These are phyloP conservation scores for Sclerodermus sp. DNA, from an alignment of 2,888 invertebrate species.

Conservation along the genomic window DNA sequence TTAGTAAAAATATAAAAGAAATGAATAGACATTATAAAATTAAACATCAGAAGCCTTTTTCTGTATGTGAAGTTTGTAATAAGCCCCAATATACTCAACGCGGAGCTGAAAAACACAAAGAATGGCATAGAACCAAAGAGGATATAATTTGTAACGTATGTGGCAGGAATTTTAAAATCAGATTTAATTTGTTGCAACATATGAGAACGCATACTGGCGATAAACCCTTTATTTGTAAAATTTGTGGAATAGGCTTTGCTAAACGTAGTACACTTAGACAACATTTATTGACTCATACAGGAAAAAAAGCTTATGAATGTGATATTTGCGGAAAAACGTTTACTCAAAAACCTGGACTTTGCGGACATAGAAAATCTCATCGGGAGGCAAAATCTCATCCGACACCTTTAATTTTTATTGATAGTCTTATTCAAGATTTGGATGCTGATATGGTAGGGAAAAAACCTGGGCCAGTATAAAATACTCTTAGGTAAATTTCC, in stretches of 20 bases:
- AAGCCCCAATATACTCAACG: constrained; percentile 41
- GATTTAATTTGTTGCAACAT: constrained; percentile 56
- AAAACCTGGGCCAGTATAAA: too few species aligned
- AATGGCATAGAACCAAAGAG: constrained; percentile 36
- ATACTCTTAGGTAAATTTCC: too few species aligned
- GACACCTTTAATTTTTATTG: constrained; percentile 5
- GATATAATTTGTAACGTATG: constrained; percentile 57
- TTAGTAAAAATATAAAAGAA: constrained; percentile 45
- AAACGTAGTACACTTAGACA: constrained; percentile 33
- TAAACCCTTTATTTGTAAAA: constrained; percentile 52
- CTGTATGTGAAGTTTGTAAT: constrained; percentile 42
- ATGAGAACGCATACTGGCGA: constrained; percentile 58
- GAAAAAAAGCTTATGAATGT: constrained; percentile 33
- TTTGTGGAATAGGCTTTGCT: constrained; percentile 54
- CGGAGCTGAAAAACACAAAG: constrained; percentile 43
- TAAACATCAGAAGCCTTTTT: constrained; percentile 45
- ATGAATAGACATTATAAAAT: constrained; percentile 48
- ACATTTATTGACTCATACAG: constrained; percentile 34
- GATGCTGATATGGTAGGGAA: too few species aligned
- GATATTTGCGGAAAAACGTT: constrained; percentile 38
- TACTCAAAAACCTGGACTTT: constrained; percentile 34
- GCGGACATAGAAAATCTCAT: constrained; percentile 40
- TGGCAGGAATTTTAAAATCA: constrained; percentile 55
- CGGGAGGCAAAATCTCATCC: too few species aligned
- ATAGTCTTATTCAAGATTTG: too few species aligned